Evolutionary conservation across 92 coral and sea anemone genomes (phyloP).

Genomic region (Anthopleura xanthogrammica): DNA sequence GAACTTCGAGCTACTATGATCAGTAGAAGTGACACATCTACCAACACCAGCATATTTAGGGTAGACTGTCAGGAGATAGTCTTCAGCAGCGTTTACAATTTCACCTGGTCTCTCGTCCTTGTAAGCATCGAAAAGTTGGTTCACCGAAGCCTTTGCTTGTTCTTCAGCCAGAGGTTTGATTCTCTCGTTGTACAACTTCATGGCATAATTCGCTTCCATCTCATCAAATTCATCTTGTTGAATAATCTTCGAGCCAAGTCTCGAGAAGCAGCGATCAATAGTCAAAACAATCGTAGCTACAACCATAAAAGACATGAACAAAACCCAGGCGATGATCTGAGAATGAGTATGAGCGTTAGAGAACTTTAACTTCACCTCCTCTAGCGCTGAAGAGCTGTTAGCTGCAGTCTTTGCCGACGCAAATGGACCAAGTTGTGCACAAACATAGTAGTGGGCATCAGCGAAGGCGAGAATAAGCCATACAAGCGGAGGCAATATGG

Average conservation of each 20-base stretch:
- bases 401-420: slow-evolving; percentile 42
- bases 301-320: slow-evolving; percentile 47
- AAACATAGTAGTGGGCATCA: slow-evolving; percentile 62
- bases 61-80: slow-evolving; percentile 41
- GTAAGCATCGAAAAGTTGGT: slow-evolving; percentile 48
- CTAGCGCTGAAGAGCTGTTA: slow-evolving; percentile 40
- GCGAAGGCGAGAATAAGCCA: slow-evolving; percentile 76
- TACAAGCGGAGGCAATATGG: slow-evolving; percentile 62
- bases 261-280: slow-evolving; percentile 50
- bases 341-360: slow-evolving; percentile 50
- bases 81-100: slow-evolving; percentile 40
- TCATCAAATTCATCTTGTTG: slow-evolving; percentile 48
- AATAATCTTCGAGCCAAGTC: slow-evolving; percentile 32
- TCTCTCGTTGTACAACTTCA: slow-evolving; percentile 56
- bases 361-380: slow-evolving; percentile 33
- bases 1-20: not conserved
- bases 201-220: slow-evolving; percentile 64
- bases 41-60: slow-evolving; percentile 50
- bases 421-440: slow-evolving; percentile 70
- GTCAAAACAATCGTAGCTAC: slow-evolving; percentile 58
- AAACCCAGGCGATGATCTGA: slow-evolving; percentile 68
- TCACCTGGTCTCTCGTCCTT: slow-evolving; percentile 47
- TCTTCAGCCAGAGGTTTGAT: slow-evolving; percentile 63
- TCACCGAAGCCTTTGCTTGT: slow-evolving; percentile 46
- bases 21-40: not conserved